phyloP scores from a whole-genome alignment of 1,140 invertebrate genomes.

The Choristoneura fumiferana region DNA sequence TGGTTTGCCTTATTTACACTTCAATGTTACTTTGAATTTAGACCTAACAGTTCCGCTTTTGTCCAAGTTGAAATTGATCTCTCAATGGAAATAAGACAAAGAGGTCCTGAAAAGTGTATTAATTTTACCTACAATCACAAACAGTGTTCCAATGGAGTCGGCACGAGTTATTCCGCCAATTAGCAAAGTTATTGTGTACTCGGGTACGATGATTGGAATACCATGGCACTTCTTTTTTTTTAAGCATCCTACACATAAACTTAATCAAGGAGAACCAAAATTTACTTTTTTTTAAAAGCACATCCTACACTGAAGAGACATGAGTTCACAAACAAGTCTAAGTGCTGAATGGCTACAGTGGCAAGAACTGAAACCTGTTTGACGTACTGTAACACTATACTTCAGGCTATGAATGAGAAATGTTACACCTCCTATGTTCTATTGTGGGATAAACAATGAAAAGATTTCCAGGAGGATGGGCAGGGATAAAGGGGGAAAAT shows the following conservation, averaged over 20 bases:
- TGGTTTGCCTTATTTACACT: too few relatives aligned
- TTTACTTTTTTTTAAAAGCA: constrained; percentile 26
- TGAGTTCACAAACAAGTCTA: constrained; percentile 26
- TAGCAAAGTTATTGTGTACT: constrained; percentile 58
- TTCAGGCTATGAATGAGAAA: constrained; percentile 26
- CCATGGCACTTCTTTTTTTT: constrained; percentile 65
- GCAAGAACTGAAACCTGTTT: constrained; percentile 32
- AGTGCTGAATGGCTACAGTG: constrained; percentile 29
- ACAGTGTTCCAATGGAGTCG: constrained; percentile 63
- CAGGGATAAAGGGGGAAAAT: not conserved
- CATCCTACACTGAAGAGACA: constrained; percentile 36
- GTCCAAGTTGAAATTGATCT: too few relatives aligned
- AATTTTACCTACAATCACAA: constrained; percentile 67
- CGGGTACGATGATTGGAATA: constrained; percentile 60
- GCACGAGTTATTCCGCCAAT: constrained; percentile 56
- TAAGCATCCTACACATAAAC: constrained; percentile 52
- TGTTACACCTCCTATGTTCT: constrained; percentile 25
- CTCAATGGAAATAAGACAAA: too few relatives aligned
- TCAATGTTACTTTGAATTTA: too few relatives aligned
- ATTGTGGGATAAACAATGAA: constrained; percentile 28
- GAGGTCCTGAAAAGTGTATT: constrained; percentile 17
- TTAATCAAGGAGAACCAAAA: constrained; percentile 23
- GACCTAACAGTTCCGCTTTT: not conserved
- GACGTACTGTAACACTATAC: constrained; percentile 31
- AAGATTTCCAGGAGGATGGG: constrained; percentile 19